phyloP scores from a whole-genome alignment of 2,113 vertebrate species.

The Scalopus aquaticus region DNA sequence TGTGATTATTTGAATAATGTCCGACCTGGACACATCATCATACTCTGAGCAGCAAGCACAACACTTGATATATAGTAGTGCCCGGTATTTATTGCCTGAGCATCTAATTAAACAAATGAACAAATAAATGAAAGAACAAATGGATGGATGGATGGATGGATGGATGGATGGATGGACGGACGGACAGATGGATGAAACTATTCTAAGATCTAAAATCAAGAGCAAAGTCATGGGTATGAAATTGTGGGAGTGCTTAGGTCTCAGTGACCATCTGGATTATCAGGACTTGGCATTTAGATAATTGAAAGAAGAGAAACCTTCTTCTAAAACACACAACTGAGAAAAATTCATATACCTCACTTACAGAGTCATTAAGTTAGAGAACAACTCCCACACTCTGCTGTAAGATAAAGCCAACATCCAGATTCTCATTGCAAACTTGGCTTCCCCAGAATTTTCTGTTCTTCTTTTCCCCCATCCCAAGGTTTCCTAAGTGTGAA shows the following conservation, averaged over 20 bases:
- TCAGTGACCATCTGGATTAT: background rate
- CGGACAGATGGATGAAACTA: background rate
- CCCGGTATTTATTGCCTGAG: background rate
- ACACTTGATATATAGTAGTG: background rate
- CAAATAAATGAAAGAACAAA: too few relatives aligned
- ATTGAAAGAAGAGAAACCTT: background rate
- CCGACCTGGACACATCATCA: background rate
- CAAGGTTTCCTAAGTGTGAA: background rate
- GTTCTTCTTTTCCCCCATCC: background rate
- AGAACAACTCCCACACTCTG: conserved; percentile 44
- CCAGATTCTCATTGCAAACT: background rate
- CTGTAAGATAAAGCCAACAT: conserved; percentile 8
- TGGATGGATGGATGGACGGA: too few relatives aligned
- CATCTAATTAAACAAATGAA: background rate
- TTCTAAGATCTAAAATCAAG: background rate
- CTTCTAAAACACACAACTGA: background rate
- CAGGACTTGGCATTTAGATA: background rate
- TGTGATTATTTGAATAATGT: background rate
- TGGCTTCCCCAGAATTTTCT: background rate
- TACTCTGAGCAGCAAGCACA: background rate
- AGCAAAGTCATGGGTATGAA: background rate
- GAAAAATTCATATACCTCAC: background rate
- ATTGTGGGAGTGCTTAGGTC: background rate
- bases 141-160: too few relatives aligned
- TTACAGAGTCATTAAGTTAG: background rate